A percentile compares a stretch with the other conserved stretches of the same genome.
Evolutionary conservation across 1,140 invertebrate genomes (phyloP).

Genomic region (Hormaphis cornu): DNA sequence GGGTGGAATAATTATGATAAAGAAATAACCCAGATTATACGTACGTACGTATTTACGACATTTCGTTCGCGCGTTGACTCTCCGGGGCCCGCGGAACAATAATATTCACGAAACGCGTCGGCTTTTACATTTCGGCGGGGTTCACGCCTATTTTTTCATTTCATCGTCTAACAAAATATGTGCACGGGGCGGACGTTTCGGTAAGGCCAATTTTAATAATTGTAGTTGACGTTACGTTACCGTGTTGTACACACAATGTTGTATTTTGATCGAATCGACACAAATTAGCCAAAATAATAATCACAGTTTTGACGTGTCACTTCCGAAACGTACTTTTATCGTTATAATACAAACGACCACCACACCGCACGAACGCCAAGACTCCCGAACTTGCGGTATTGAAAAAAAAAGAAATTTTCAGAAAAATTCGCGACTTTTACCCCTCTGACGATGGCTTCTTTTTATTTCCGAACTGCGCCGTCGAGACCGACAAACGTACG

Average conservation of each 20-base stretch:
- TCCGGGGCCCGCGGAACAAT: background rate
- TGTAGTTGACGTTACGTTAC: constrained; percentile 6
- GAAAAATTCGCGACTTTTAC: no score
- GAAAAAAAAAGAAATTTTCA: no score
- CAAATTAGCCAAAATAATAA: background rate
- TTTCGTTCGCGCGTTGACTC: background rate
- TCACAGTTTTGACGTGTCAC: background rate
- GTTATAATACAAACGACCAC: no score
- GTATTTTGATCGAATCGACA: background rate
- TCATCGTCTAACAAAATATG: background rate
- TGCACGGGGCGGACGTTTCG: constrained; percentile 1
- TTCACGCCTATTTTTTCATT: constrained; percentile 19
- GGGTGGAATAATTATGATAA: constrained; percentile 15
- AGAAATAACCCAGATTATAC: constrained; percentile 14
- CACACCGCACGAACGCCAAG: no score
- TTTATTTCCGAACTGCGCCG: no score
- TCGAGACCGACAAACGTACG: no score
- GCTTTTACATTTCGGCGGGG: constrained; percentile 2
- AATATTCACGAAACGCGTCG: constrained; percentile 4
- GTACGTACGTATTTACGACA: background rate
- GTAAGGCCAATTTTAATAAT: constrained; percentile 3
- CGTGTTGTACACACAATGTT: background rate
- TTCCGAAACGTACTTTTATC: no score
- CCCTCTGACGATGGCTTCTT: no score
- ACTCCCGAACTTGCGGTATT: no score